Conservation (phyloP, 2,888 invertebrate species). For the Diploptera punctata region DNA sequence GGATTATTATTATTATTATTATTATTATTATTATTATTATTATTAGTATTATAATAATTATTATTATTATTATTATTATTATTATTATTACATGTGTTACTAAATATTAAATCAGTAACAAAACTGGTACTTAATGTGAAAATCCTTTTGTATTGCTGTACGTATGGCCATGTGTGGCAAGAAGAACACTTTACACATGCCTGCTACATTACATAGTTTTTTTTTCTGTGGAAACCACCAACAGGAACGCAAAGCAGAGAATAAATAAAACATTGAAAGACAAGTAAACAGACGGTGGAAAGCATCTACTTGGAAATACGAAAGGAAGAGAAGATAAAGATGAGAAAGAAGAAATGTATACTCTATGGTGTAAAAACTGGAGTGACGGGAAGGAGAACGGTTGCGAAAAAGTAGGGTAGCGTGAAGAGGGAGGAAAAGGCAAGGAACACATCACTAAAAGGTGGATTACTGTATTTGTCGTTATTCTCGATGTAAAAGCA, state of each 20-base stretch:
- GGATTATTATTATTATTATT: no score
- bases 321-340: neutral
- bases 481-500: neutral
- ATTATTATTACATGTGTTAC: no score
- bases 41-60: no score
- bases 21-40: no score
- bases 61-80: no score
- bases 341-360: neutral
- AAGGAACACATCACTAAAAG: neutral
- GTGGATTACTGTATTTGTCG: neutral
- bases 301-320: slow-evolving; percentile 35
- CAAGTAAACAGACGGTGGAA: slow-evolving; percentile 16
- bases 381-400: no score
- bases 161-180: neutral
- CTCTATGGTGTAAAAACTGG: neutral
- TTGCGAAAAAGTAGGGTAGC: neutral
- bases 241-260: slow-evolving; percentile 15
- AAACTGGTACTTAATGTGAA: no score
- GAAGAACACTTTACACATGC: neutral
- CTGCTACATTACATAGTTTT: neutral
- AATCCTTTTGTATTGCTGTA: no score
- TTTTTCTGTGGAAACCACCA: slow-evolving; percentile 8
- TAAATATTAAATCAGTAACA: no score
- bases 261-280: slow-evolving; percentile 40
- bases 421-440: neutral